Conservation (phyloP, 2,797 vertebrate species). For the Etheostoma perlongum region DNA sequence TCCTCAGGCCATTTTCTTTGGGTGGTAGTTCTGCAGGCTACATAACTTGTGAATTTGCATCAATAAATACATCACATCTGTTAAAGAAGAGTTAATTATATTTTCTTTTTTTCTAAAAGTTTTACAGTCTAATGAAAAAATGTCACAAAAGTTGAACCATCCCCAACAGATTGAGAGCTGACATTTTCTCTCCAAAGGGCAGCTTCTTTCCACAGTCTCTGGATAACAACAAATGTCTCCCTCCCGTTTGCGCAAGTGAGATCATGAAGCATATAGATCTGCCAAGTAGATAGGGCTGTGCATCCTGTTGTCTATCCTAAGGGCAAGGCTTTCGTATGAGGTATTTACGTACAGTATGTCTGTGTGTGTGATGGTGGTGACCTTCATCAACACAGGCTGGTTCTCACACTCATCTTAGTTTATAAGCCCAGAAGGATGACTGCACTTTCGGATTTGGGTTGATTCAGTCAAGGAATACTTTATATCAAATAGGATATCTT, state of each 20-base stretch:
- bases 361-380: neutral
- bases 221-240: neutral
- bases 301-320: neutral
- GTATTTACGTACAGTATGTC: neutral
- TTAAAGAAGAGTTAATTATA: slow-evolving; percentile 10
- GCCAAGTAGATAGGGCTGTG: neutral
- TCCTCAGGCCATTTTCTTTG: too few species aligned
- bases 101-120: neutral
- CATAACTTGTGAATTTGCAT: neutral
- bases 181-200: slow-evolving; percentile 60
- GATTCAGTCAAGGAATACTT: neutral
- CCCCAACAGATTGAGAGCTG: slow-evolving; percentile 37
- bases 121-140: slow-evolving; percentile 2
- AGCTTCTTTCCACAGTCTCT: slow-evolving; percentile 17
- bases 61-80: neutral
- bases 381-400: neutral
- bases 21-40: too few species aligned
- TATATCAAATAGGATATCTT: neutral
- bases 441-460: neutral
- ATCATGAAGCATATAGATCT: slow-evolving; percentile 3
- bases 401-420: neutral
- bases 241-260: neutral
- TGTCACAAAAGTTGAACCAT: slow-evolving; percentile 25
- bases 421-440: neutral
- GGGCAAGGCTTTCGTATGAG: neutral